phyloP scores from a whole-genome alignment of 2,888 invertebrate species.

The Helicoverpa assulta region DNA sequence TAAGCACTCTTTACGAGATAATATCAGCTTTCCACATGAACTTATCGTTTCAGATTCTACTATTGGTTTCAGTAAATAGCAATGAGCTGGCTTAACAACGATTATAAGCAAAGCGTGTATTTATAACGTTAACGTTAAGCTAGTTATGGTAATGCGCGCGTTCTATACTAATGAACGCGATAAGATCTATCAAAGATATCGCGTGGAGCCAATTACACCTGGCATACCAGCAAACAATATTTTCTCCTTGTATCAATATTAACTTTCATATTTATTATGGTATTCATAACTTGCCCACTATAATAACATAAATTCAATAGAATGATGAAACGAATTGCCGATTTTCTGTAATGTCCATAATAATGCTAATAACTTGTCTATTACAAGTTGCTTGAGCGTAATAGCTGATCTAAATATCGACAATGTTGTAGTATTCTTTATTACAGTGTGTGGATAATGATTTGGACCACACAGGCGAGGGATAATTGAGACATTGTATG shows the following conservation, averaged over 20 bases:
- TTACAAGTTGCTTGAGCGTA: constrained; percentile 85
- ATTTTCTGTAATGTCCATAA: constrained; percentile 80
- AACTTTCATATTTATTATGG: constrained; percentile 55
- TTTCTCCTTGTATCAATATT: constrained; percentile 63
- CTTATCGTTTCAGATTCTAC: constrained; percentile 9
- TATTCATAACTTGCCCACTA: constrained; percentile 53
- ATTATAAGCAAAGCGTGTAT: constrained; percentile 51
- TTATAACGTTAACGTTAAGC: constrained; percentile 49
- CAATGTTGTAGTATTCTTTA: constrained; percentile 82
- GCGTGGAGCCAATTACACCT: constrained; percentile 61
- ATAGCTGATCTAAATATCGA: constrained; percentile 85
- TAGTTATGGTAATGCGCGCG: constrained; percentile 63
- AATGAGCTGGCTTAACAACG: constrained; percentile 38
- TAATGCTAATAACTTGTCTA: constrained; percentile 84
- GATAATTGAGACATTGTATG: constrained; percentile 86
- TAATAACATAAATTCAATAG: constrained; percentile 65
- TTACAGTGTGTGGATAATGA: constrained; percentile 80
- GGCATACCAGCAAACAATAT: constrained; percentile 57
- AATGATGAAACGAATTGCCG: constrained; percentile 79
- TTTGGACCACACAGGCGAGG: constrained; percentile 83
- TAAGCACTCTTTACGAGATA: constrained; percentile 3
- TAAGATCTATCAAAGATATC: constrained; percentile 64
- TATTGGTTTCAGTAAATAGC: not conserved
- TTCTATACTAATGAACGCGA: constrained; percentile 61
- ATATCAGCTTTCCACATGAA: not conserved